Evolutionary conservation across 2,888 invertebrate species (phyloP).

Genomic region (Athalia circularis): DNA sequence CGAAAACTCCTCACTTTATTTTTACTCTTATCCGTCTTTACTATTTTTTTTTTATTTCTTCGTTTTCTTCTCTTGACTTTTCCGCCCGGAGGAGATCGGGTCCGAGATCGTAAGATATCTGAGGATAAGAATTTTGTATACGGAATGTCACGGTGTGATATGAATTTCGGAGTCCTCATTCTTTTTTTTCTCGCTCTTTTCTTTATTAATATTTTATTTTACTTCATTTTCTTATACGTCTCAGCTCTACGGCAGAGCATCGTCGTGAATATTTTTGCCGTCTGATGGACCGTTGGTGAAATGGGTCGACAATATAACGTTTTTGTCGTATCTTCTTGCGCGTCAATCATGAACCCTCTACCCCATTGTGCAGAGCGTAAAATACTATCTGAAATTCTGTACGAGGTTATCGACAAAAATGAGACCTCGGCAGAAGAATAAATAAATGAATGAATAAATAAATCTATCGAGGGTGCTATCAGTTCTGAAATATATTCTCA

Average conservation of each 20-base stretch:
- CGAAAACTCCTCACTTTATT: background rate
- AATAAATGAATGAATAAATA: background rate
- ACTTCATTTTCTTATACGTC: background rate
- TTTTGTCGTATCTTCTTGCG: background rate
- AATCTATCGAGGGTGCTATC: background rate
- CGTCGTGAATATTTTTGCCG: conserved; percentile 19
- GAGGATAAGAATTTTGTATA: too few relatives aligned
- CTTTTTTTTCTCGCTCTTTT: background rate
- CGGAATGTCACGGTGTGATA: too few relatives aligned
- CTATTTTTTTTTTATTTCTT: background rate
- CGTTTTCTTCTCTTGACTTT: too few relatives aligned
- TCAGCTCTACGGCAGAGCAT: too few relatives aligned
- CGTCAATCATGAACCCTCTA: background rate
- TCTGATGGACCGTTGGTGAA: background rate
- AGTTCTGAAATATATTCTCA: background rate
- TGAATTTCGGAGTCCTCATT: background rate
- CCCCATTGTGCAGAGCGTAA: background rate
- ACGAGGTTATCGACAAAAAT: background rate
- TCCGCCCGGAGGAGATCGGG: too few relatives aligned
- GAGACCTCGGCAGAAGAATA: background rate
- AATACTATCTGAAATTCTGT: background rate
- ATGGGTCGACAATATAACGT: background rate
- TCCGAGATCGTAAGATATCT: too few relatives aligned
- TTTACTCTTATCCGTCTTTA: background rate
- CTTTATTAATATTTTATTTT: background rate